Conservation (phyloP, 2,113 vertebrate genomes). For the Australoheros scitulus region DNA sequence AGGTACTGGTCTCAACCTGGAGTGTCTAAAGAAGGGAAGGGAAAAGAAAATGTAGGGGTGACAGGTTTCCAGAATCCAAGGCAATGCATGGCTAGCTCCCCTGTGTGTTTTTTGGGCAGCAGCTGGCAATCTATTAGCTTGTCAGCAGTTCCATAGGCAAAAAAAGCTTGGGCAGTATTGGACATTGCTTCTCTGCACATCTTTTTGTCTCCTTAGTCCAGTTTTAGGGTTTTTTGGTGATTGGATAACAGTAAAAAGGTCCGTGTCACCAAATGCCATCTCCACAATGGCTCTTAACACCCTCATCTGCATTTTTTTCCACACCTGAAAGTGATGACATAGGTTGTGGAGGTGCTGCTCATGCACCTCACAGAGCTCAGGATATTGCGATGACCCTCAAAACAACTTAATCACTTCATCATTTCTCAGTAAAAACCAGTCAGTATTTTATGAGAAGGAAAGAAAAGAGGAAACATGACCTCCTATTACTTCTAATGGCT, state of each 20-base stretch:
- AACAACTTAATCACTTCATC: background rate
- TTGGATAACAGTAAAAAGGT: background rate
- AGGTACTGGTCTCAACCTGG: too few species aligned
- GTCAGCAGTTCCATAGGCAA: too few species aligned
- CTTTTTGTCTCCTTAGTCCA: too few species aligned
- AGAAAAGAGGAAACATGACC: background rate
- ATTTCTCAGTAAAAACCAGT: constrained; percentile 2
- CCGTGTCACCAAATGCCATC: background rate
- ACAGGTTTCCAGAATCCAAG: too few species aligned
- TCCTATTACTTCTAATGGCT: background rate
- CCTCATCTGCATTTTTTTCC: background rate
- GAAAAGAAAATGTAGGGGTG: too few species aligned
- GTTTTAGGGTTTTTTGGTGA: background rate
- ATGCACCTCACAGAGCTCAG: background rate
- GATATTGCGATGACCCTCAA: background rate
- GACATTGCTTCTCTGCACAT: too few species aligned
- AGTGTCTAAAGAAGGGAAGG: too few species aligned
- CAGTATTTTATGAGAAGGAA: background rate
- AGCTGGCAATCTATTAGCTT: too few species aligned
- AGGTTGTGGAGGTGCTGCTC: background rate
- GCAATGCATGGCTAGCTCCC: too few species aligned
- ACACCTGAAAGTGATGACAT: background rate
- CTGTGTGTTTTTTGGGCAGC: too few species aligned
- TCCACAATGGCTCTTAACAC: background rate
- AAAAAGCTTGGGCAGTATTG: too few species aligned